Evolutionary conservation across 2,888 invertebrate genomes (phyloP), one percentile per base, ranked within the genome.

Genomic region (Matsumyia berberina): DNA sequence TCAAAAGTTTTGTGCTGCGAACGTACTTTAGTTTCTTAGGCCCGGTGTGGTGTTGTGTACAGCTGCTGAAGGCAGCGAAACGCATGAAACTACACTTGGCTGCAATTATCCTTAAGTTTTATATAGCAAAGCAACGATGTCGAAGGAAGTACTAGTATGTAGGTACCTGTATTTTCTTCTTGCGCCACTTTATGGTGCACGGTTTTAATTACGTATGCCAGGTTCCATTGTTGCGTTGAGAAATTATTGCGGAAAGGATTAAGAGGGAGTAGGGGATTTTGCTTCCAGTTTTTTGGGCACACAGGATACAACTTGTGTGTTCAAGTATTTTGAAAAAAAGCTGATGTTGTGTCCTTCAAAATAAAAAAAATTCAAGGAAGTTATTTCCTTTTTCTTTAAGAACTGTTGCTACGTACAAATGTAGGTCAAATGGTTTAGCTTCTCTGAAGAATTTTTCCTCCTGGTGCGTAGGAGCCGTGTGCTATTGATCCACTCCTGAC

Each of bases 121-220:
- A 19, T 57, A 67, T 8, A 2, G 31, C 7, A 15, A 24, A n/a
- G 31, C 17, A 17, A 5, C 12, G 6, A 69, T 55, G 55, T 42
- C 44, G 31, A 44, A 57, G 44, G 31, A 44, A 24, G 24, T 24
- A 24, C 24, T 1, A 24, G 24, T 24, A 24, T 4, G 17, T 39
- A 57, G n/a, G n/a, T n/a, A n/a, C n/a, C n/a, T n/a, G n/a, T 7
- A 33, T 69, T 69, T 57, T 55, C 29, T 17, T 9, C 33, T 49
- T 49, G 2, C 5, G 49, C n/a, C 9, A 58, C 19, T 15, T 70
- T 12, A 49, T 15, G 24, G 39, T 11, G 49, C 49, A 51, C 24
- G 9, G 24, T 49, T 66, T 66, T 51, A 49, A 66, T 66, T 66
- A 46, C 62, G 37, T 66, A 66, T 66, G 51, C 51, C 49, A 24